Evolutionary conservation across 2,797 vertebrate genomes (phyloP), one percentile per base, ranked within the genome.

Genomic region (Phrynocephalus guinanensis): DNA sequence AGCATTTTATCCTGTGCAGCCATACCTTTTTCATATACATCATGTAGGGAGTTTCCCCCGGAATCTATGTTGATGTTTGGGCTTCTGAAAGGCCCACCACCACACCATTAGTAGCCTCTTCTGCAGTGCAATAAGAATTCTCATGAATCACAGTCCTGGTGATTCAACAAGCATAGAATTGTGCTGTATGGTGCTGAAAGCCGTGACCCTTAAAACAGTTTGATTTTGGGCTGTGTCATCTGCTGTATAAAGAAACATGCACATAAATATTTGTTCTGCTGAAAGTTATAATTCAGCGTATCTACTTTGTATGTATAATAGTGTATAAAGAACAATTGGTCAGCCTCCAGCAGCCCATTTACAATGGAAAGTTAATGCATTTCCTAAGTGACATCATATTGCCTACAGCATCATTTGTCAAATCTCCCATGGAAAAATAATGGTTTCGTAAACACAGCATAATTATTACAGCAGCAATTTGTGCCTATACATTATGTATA

Each of bases 401-500:
- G 92, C 90, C 93, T 88, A n/a, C 93, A 89, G 91, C 91, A 95
- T 93, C 86, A 91, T 91, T 91, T 96, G 92, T 96, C 95, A 96
- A 73, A 50, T 90, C 91, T 92, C 90, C 83, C 84, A 86, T 92
- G 85, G 92, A 87, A 96, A 95, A 96, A 92, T 96, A 94, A 96
- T 92, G 94, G 94, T 92, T 92, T 94, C 91, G 92, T 96, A 96
- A 96, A 86, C 50, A 90, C 92, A 88, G 91, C 93, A 83, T 95
- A 96, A 96, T 97, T 96, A 96, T 97, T 96, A 96, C 84, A 90
- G 85, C 79, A 88, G 82, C 88, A 96, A 94, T 95, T 94, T 95
- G 88, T 93, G 89, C 90, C 92, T 70, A 92, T 94, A 92, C 91
- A 91, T 87, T 92, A 96, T 94, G 96, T 96, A 95, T 95, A 96